A percentile compares a stretch with the other conserved stretches of the same genome.
These are phyloP conservation scores for Drepanosiphum platanoidis DNA, from an alignment of 2,888 invertebrate genomes.

Conservation along the genomic window DNA sequence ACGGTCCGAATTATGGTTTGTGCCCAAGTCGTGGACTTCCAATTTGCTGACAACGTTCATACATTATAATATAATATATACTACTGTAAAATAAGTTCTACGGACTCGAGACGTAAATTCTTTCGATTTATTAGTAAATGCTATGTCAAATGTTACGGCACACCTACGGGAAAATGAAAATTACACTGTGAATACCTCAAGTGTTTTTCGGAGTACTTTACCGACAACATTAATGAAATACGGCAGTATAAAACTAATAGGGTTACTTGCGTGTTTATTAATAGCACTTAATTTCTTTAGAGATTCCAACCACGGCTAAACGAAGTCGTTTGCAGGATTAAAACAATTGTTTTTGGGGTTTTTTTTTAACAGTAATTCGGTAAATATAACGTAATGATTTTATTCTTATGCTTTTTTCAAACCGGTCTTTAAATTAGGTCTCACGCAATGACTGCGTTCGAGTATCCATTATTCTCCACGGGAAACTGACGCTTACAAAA, in stretches of 20 bases:
- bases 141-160: neutral
- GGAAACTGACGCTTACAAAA: neutral
- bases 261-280: conserved; percentile 9
- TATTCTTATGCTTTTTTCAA: neutral
- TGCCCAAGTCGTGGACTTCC: too few species aligned
- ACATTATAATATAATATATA: too few species aligned
- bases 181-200: conserved; percentile 19
- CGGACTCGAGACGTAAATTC: neutral
- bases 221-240: conserved; percentile 6
- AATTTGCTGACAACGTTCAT: too few species aligned
- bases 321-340: neutral
- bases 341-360: too few species aligned
- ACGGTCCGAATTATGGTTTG: too few species aligned
- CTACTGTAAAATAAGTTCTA: too few species aligned
- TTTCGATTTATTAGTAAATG: neutral
- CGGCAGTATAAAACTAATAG: neutral
- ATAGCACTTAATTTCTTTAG: neutral
- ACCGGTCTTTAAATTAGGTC: neutral
- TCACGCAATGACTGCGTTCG: neutral
- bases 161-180: conserved; percentile 10
- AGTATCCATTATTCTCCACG: neutral
- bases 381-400: conserved; percentile 4
- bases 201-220: neutral
- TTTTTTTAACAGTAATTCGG: neutral
- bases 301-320: conserved; percentile 4